Conservation (phyloP, 2,113 vertebrate species). For the Pungitius pungitius region DNA sequence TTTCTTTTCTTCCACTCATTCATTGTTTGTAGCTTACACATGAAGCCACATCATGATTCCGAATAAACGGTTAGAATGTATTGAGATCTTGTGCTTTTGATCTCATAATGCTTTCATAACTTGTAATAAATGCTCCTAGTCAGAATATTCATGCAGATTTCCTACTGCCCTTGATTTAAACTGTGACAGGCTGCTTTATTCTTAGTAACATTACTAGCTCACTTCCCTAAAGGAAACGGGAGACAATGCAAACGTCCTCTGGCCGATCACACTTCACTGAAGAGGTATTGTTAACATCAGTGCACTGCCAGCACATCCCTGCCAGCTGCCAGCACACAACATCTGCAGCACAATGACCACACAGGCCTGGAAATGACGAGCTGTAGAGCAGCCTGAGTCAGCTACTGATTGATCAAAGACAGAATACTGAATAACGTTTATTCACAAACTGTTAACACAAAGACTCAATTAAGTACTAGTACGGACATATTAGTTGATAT, state of each 20-base stretch:
- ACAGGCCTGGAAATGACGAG: neutral
- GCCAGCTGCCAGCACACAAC: neutral
- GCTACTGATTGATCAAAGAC: neutral
- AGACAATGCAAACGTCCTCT: slow-evolving; percentile 56
- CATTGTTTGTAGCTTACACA: slow-evolving; percentile 1
- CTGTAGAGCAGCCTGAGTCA: neutral
- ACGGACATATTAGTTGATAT: neutral
- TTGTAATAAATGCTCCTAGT: neutral
- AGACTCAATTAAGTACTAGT: no score
- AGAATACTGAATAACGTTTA: neutral
- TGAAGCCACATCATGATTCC: slow-evolving; percentile 2
- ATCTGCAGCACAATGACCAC: neutral
- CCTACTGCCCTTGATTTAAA: slow-evolving; percentile 1
- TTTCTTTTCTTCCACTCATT: slow-evolving; percentile 10
- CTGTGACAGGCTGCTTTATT: neutral
- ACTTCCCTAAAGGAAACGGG: slow-evolving; percentile 60
- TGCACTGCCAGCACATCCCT: neutral
- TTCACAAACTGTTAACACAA: neutral
- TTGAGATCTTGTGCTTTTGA: neutral
- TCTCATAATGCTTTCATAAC: neutral
- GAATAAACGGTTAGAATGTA: neutral
- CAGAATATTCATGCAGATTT: neutral
- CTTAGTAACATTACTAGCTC: slow-evolving; percentile 44
- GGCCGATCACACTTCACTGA: slow-evolving; percentile 13
- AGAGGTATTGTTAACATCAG: slow-evolving; percentile 27